Conservation (phyloP, 2,113 vertebrate species). For the Rhynchomys soricoides region DNA sequence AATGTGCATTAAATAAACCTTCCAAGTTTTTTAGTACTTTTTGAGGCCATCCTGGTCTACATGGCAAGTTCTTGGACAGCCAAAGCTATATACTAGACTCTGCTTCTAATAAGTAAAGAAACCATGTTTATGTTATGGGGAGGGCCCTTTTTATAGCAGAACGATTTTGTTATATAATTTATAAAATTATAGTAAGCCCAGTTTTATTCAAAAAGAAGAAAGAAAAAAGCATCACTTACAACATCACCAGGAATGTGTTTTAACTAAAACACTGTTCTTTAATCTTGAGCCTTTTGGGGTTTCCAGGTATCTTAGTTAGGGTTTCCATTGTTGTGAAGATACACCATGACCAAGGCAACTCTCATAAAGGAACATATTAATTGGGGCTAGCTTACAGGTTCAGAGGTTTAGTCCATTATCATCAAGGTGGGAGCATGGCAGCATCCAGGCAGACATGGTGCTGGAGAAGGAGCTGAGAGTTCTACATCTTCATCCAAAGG, state of each 20-base stretch:
- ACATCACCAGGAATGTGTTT: conserved; percentile 2
- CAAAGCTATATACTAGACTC: background rate
- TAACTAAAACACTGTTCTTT: conserved; percentile 27
- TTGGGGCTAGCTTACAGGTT: no score
- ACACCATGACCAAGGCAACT: no score
- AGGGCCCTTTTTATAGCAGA: background rate
- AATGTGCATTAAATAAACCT: background rate
- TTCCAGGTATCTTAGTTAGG: background rate
- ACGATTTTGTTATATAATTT: conserved; percentile 4
- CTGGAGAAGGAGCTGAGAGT: no score
- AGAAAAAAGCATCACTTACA: background rate
- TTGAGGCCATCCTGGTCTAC: background rate
- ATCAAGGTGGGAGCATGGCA: no score
- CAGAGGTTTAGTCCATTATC: no score
- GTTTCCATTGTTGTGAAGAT: no score
- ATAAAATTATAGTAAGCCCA: background rate
- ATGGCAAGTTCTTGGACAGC: background rate
- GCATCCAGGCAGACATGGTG: no score
- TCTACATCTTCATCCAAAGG: no score
- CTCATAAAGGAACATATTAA: no score
- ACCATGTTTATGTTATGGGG: background rate
- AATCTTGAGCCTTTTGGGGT: conserved; percentile 28
- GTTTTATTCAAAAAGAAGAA: conserved; percentile 1
- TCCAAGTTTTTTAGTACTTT: background rate
- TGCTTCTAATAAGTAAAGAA: background rate